Evolutionary conservation across 2,113 vertebrate genomes (phyloP), one percentile per base, ranked within the genome.

Genomic region (Corythornis cristatus): DNA sequence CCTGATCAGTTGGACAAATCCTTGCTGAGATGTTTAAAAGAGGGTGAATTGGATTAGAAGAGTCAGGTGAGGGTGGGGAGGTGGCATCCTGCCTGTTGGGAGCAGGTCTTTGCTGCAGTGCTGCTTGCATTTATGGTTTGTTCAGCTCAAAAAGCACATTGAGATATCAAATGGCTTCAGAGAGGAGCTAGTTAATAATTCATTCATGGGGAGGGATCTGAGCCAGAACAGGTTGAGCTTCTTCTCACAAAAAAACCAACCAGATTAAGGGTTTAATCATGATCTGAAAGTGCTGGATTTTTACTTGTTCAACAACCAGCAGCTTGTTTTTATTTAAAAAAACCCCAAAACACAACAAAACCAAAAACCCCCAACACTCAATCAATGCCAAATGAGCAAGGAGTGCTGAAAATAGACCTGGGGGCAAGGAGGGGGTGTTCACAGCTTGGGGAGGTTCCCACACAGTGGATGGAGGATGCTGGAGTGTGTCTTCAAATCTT

Each of bases 161-260:
- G 48, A 1, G 17, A 23, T 4, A 23, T 80, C 46, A 33, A 15
- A 0, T 10, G 60, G 64, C 60, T 77, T 73, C 79, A 74, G 83
- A 53, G 80, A 74, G 68, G n/a, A 77, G 37, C n/a, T 81, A n/a
- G 90, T 80, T 86, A 79, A 70, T 71, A 29, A 81, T 77, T 90
- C 40, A 33, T 51, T 67, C 45, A 1, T 43, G 45, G 37, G 5
- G 10, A 48, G 61, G n/a, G 35, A 74, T 22, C 64, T 3, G 1
- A 80, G 72, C 35, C 79, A 89, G 87, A 62, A 35, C 25, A 77
- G 72, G 35, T 2, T 56, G 53, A 89, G 37, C 48, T 56, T 11
- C 68, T 92, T 40, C 75, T 89, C 40, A 66, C 62, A 83, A 79
- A 33, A 0, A 46, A 50, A 50, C 10, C 37, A 37, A 37, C 37